Conservation (phyloP, 2,113 vertebrate genomes). For the Sardina pilchardus region DNA sequence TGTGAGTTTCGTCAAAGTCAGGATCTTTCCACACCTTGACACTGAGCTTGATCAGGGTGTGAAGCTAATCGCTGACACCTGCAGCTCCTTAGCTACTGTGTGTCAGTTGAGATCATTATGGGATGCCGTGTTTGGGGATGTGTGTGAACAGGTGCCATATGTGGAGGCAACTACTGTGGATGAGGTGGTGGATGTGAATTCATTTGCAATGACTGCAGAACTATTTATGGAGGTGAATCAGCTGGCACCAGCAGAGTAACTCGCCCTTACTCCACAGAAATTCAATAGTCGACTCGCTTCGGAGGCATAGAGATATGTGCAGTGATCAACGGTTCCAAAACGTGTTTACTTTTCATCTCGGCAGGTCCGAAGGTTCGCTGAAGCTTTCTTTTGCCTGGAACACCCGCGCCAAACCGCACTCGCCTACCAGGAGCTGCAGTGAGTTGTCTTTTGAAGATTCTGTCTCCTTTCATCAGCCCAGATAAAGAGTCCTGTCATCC, state of each 20-base stretch:
- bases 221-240: neutral
- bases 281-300: neutral
- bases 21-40: neutral
- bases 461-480: neutral
- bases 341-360: conserved; percentile 33
- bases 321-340: neutral
- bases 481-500: neutral
- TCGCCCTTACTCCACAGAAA: neutral
- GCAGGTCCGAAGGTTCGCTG: conserved; percentile 95
- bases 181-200: neutral
- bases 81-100: neutral
- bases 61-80: neutral
- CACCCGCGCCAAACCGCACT: conserved; percentile 94
- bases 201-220: neutral
- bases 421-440: conserved; percentile 96
- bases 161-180: neutral
- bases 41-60: neutral
- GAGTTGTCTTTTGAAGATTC: conserved; percentile 66
- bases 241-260: neutral
- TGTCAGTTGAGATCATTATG: neutral
- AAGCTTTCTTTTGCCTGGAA: conserved; percentile 96
- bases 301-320: neutral
- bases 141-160: neutral
- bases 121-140: neutral
- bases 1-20: neutral